Evolutionary conservation across 2,797 vertebrate genomes (phyloP), one percentile per base, ranked within the genome.

Genomic region (Cynopterus sphinx): DNA sequence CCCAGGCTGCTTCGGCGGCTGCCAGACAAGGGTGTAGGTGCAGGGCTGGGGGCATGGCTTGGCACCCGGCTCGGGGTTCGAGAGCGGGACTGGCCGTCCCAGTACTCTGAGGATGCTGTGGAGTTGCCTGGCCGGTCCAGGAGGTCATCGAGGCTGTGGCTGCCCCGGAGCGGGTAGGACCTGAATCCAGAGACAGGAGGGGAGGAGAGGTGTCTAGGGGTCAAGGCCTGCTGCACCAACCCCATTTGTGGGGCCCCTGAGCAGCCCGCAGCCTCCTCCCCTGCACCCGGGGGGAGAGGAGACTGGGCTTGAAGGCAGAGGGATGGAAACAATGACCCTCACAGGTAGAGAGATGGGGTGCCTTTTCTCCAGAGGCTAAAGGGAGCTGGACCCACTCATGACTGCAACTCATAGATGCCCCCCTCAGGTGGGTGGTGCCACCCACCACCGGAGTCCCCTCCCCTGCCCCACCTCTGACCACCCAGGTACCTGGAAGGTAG

Each of bases 61-160:
- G 93, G 94, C 39, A 68, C 79, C 1, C 78, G 85, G 82, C 43
- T 98, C 0, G 96, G 96, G 39, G 97, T 28, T 9, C 95, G 94
- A 61, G 98, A 79, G 77, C 93, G 97, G 53, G 98, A 71, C 77
- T 97, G 39, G 0, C 77, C 93, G 19, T 98, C 96, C 98, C 98
- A 96, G 91, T 98, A 98, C 53, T 95, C 98, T 0, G 92, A 68
- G 16, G 98, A 87, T 0, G 87, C 92, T 0, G 96, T 86, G 82
- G 97, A 53, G 98, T 98, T 92, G 97, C 97, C 85, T 57, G 98
- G 97, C 43, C 33, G 98, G 59, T 99, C 99, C 96, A 99, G 97
- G 83, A 99, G 98, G 97, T 99, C 99, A 96, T 99, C 99, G 93
- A 99, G 98, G 65, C 99, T 99, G 98, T 99, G 99, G 93, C 98